These are phyloP conservation scores for Trachymyrmex septentrionalis DNA, from an alignment of 1,140 invertebrate genomes.

Conservation along the genomic window DNA sequence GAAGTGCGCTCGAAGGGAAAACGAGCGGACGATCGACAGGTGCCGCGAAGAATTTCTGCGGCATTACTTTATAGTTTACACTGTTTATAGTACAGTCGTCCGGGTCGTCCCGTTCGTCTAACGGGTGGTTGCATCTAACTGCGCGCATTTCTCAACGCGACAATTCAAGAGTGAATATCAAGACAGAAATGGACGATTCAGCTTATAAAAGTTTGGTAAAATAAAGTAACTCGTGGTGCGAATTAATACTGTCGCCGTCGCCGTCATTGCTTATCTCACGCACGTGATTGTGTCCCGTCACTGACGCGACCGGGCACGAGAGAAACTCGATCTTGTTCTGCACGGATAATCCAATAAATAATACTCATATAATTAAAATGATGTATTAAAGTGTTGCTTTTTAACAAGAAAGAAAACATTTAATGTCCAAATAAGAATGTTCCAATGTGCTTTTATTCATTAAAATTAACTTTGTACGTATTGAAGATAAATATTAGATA, in stretches of 20 bases:
- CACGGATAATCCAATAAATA: slow-evolving; percentile 17
- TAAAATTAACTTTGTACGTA: background rate
- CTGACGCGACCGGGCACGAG: background rate
- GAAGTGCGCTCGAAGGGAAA: slow-evolving; percentile 42
- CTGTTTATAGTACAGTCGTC: background rate
- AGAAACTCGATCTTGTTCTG: background rate
- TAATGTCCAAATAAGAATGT: background rate
- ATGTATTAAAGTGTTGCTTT: background rate
- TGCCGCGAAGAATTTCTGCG: slow-evolving; percentile 65
- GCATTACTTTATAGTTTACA: background rate
- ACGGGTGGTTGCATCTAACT: slow-evolving; percentile 65
- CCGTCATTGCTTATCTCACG: background rate
- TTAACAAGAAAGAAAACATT: background rate
- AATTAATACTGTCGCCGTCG: slow-evolving; percentile 10
- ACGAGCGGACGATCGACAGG: slow-evolving; percentile 68
- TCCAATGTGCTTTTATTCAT: background rate
- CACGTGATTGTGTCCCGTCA: background rate
- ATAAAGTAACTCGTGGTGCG: slow-evolving; percentile 4
- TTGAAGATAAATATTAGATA: background rate
- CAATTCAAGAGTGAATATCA: background rate
- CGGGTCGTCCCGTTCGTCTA: slow-evolving; percentile 75
- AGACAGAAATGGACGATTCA: background rate
- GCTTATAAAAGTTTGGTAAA: slow-evolving; percentile 1
- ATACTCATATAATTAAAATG: slow-evolving; percentile 4
- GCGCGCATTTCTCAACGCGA: slow-evolving; percentile 1